Evolutionary conservation across 1,140 invertebrate species (phyloP).

Genomic region (Drepana arcuata): DNA sequence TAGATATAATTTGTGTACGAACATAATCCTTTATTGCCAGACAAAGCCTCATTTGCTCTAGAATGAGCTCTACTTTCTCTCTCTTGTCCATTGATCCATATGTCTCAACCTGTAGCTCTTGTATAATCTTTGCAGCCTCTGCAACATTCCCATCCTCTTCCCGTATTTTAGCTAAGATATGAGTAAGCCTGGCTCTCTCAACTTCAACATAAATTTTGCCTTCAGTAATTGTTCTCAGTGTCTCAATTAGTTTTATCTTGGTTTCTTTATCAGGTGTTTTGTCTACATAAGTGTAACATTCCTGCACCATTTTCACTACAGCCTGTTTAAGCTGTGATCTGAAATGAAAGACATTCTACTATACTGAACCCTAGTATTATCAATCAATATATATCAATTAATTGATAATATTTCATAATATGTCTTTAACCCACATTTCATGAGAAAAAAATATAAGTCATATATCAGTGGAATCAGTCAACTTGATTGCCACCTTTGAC

Average conservation of each 20-base stretch:
- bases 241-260: constrained; percentile 96
- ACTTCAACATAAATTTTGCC: constrained; percentile 99
- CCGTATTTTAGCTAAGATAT: constrained; percentile 93
- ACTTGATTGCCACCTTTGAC: no score
- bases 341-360: constrained; percentile 9
- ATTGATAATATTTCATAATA: no score
- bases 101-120: constrained; percentile 99
- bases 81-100: constrained; percentile 99
- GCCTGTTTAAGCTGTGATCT: constrained; percentile 97
- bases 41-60: constrained; percentile 99
- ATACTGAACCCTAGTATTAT: neutral
- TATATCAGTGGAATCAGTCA: no score
- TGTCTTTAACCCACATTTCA: no score
- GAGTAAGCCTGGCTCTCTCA: constrained; percentile 95
- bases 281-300: constrained; percentile 96
- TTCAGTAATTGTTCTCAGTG: constrained; percentile 94
- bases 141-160: constrained; percentile 93
- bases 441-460: no score
- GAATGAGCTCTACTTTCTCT: constrained; percentile 97
- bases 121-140: constrained; percentile 93
- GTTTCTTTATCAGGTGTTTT: constrained; percentile 92
- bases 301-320: constrained; percentile 99
- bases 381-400: no score
- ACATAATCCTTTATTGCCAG: constrained; percentile 97
- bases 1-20: constrained; percentile 98